Conservation (phyloP, 2,797 vertebrate genomes). For the Miichthys miiuy region DNA sequence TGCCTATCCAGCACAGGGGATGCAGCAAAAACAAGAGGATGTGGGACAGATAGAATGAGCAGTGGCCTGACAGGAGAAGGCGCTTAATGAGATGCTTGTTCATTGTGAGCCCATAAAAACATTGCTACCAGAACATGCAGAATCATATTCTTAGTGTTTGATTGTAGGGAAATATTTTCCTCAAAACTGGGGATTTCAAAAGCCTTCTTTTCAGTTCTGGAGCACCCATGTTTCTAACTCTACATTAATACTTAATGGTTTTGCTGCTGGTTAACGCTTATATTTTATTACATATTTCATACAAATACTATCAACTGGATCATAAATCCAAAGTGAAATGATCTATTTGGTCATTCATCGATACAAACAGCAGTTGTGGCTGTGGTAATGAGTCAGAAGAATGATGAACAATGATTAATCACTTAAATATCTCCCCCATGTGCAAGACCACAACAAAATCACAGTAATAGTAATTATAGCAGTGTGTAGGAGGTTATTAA, state of each 20-base stretch:
- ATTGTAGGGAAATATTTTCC: constrained; percentile 10
- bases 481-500: not conserved
- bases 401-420: not conserved
- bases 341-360: not conserved
- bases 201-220: not conserved
- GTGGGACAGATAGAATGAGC: constrained; percentile 29
- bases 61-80: constrained; percentile 19
- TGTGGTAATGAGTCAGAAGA: constrained; percentile 8
- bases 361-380: not conserved
- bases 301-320: constrained; percentile 2
- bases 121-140: constrained; percentile 1
- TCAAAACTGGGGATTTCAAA: constrained; percentile 11
- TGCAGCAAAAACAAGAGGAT: constrained; percentile 23
- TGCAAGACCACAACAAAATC: not conserved
- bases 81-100: constrained; percentile 35
- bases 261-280: constrained; percentile 7
- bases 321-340: constrained; percentile 1
- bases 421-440: not conserved
- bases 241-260: constrained; percentile 12
- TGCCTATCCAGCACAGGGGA: constrained; percentile 23
- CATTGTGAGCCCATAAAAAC: constrained; percentile 20
- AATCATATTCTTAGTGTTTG: not conserved
- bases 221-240: constrained; percentile 7
- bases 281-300: constrained; percentile 4
- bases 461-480: constrained; percentile 4